Evolutionary conservation across 1,140 invertebrate species (phyloP), one percentile per base, ranked within the genome.

Genomic region (Papilio machaon): DNA sequence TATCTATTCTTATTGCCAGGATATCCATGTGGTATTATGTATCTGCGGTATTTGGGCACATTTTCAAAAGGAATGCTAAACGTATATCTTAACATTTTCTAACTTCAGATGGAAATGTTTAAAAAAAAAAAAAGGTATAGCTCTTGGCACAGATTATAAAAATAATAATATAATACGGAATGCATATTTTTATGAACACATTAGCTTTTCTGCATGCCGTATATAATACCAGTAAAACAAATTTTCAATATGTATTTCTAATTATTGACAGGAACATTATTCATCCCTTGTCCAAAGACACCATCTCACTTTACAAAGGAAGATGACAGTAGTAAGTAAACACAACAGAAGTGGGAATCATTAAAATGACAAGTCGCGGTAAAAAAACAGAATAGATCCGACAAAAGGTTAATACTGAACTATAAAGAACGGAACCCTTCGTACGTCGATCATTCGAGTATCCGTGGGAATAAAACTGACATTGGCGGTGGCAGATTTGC

Each of bases 231-330:
- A 64, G 5, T 43, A 43, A 43, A 23, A 38, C 58, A 86, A 86
- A 89, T 86, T 86, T 87, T 86, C 84, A 88, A 90, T 87, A 73
- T 86, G 83, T 82, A 88, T 87, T 85, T 74, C 54, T 70, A 85
- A 85, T 88, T 85, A 88, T 87, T 86, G 84, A 88, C 85, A 86
- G 87, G 82, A 80, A 47, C 85, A 91, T 91, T 83, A 85, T 86
- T 89, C 87, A 88, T 89, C 76, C 82, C 83, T 87, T 89, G 86
- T 91, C 89, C 87, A 90, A 91, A 89, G 87, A 87, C 82, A 89
- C 86, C 86, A 87, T 88, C 90, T 89, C 82, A 80, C 80, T 38
- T 76, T 78, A 89, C 88, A 91, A 89, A 86, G 82, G 82, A 82
- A 89, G 86, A 90, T 87, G 88, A 87, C 85, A 74, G 84, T 84